Evolutionary conservation across 2,113 vertebrate genomes (phyloP), one percentile per base, ranked within the genome.

Genomic region (Pseudopodoces humilis): DNA sequence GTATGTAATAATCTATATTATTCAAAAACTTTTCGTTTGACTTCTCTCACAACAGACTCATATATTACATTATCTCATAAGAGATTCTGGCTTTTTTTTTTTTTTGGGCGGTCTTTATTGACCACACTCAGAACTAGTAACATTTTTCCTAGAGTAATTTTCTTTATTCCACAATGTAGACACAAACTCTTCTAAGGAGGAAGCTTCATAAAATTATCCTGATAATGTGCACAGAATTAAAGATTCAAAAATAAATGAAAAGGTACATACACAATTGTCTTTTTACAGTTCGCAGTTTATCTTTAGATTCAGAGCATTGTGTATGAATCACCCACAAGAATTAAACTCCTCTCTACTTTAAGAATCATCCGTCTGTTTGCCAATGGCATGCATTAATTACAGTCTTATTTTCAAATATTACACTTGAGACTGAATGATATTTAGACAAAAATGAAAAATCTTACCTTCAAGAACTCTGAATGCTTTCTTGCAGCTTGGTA

Each of bases 381-480:
- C 31, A 30, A n/a, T 37, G 50, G 37, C 53, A 83, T n/a, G 6
- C 39, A 55, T 58, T 63, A 92, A 30, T 25, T 47, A 75, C 10
- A 77, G 16, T 49, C 22, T 83, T 86, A 46, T 81, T 84, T 86
- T 63, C 60, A 89, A 84, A 49, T 77, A 70, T 2, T 80, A 27
- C 20, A 82, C 9, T 13, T 13, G 47, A 67, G 27, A 78, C 2
- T 67, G 43, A 84, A 31, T 47, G 25, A 84, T 75, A 39, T 27
- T 91, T 50, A 86, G 39, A 13, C 13, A 86, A 88, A 94, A 88
- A 12, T 13, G 33, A 2, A 39, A 90, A 53, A 59, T 39, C 97
- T 98, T 98, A 98, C 98, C 98, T 97, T 98, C 98, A 96, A 98
- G 98, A 83, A 98, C 97, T 97, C 96, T 96, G 76, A 98, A 97